Evolutionary conservation across 2,113 vertebrate genomes (phyloP).

Genomic region (Silurus glanis): DNA sequence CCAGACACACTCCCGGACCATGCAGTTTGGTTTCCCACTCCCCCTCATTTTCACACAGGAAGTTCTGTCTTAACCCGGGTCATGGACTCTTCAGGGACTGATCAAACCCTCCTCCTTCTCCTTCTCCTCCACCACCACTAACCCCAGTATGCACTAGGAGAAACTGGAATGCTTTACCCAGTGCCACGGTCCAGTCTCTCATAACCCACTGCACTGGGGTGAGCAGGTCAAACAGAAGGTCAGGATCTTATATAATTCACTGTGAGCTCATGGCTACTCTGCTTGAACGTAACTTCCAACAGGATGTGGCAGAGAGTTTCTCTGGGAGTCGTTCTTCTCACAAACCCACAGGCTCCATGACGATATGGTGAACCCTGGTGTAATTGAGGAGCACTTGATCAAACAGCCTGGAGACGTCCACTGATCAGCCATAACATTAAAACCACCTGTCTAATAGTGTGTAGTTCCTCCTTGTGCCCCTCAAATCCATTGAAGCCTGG

Average conservation of each 20-base stretch:
- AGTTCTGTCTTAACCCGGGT: conserved; percentile 57
- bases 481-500: too few relatives aligned
- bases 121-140: neutral
- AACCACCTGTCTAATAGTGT: too few relatives aligned
- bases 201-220: conserved; percentile 7
- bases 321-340: neutral
- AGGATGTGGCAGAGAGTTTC: neutral
- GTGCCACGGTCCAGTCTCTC: conserved; percentile 20
- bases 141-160: conserved; percentile 27
- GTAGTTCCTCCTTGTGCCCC: too few relatives aligned
- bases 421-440: too few relatives aligned
- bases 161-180: conserved; percentile 3
- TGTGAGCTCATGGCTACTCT: conserved; percentile 11
- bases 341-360: neutral
- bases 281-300: neutral
- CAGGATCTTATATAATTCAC: conserved; percentile 16
- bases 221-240: neutral
- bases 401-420: too few relatives aligned
- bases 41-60: conserved; percentile 69
- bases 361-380: neutral
- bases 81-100: conserved; percentile 48
- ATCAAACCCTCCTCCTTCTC: conserved; percentile 28
- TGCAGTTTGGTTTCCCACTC: conserved; percentile 56
- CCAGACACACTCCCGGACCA: conserved; percentile 6
- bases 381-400: too few relatives aligned